These are phyloP conservation scores for Cepaea nemoralis DNA, from an alignment of 1,140 invertebrate species.

Conservation along the genomic window DNA sequence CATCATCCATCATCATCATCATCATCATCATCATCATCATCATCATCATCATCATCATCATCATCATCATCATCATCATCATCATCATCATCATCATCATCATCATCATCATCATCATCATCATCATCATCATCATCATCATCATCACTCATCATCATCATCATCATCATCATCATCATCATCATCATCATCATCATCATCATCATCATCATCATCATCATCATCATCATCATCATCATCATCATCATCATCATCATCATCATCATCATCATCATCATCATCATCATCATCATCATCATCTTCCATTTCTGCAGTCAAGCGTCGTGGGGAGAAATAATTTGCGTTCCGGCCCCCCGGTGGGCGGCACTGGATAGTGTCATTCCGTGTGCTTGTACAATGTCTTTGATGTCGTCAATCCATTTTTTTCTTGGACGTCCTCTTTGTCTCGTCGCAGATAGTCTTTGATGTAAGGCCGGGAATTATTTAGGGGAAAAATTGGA, in stretches of 20 bases:
- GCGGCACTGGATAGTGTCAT: too few species aligned
- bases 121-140: constrained; percentile 32
- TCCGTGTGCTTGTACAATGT: too few species aligned
- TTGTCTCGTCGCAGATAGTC: too few species aligned
- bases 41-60: constrained; percentile 51
- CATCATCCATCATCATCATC: too few species aligned
- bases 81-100: constrained; percentile 41
- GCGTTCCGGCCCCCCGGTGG: too few species aligned
- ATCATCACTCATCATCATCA: too few species aligned
- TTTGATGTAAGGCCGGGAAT: too few species aligned
- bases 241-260: constrained; percentile 31
- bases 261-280: constrained; percentile 3
- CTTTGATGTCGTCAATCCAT: too few species aligned
- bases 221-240: constrained; percentile 41
- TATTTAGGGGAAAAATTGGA: too few species aligned
- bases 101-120: constrained; percentile 38
- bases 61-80: constrained; percentile 34
- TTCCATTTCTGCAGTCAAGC: too few species aligned
- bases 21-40: constrained; percentile 65
- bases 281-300: constrained; percentile 18
- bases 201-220: constrained; percentile 41
- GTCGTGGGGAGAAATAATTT: too few species aligned
- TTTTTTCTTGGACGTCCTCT: too few species aligned
- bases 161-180: constrained; percentile 44
- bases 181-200: constrained; percentile 40